phyloP scores from a whole-genome alignment of 2,113 vertebrate genomes.

The Hepsetus odoe region DNA sequence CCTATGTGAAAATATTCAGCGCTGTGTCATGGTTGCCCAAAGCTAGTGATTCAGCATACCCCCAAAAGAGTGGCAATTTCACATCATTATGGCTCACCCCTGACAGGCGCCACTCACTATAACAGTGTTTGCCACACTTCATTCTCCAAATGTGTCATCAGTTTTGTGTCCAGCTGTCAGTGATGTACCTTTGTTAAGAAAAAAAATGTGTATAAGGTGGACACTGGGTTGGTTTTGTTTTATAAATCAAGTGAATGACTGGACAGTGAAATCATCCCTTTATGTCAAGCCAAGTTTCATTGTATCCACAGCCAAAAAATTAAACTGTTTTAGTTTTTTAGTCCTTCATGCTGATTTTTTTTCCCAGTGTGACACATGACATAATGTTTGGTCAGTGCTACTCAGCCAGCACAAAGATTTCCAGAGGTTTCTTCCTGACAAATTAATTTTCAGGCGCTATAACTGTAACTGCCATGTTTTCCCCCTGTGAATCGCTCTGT shows the following conservation, averaged over 20 bases:
- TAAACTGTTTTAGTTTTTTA: neutral
- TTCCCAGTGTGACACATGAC: neutral
- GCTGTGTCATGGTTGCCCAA: neutral
- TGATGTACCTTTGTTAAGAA: constrained; percentile 11
- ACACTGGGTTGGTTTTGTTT: neutral
- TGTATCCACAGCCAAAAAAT: too few species aligned
- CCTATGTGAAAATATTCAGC: too few species aligned
- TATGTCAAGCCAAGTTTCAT: neutral
- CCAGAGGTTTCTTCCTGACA: constrained; percentile 17
- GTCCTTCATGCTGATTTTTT: neutral
- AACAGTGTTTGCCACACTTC: constrained; percentile 11
- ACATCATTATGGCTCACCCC: constrained; percentile 22
- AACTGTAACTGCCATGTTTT: constrained; percentile 22
- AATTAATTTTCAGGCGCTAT: constrained; percentile 45
- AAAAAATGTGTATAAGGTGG: constrained; percentile 9
- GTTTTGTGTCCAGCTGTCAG: constrained; percentile 24
- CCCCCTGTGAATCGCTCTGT: constrained; percentile 37
- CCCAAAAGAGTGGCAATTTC: neutral
- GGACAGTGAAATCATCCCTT: neutral
- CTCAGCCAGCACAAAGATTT: neutral
- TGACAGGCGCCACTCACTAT: constrained; percentile 31
- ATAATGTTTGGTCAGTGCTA: constrained; percentile 17
- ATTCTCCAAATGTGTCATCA: constrained; percentile 20
- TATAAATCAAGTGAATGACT: neutral
- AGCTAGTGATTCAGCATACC: neutral